Evolutionary conservation across 2,113 vertebrate genomes (phyloP).

Genomic region (Hippocampus barbouri): DNA sequence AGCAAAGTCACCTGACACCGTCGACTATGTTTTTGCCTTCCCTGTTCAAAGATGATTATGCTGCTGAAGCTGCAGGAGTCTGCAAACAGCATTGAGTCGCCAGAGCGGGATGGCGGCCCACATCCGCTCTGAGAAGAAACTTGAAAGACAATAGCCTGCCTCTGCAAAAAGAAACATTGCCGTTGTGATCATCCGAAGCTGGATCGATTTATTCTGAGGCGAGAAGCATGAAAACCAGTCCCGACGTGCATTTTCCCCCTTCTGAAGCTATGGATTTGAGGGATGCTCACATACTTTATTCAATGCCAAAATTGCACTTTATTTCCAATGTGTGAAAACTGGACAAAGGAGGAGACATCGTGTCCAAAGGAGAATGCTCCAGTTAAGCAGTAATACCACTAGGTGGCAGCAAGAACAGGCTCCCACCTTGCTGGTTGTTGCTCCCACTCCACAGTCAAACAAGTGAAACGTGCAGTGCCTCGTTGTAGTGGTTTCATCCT

Average conservation of each 20-base stretch:
- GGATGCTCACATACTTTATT: slow-evolving; percentile 51
- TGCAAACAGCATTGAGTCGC: slow-evolving; percentile 94
- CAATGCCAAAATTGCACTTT: slow-evolving; percentile 68
- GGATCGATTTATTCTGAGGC: slow-evolving; percentile 24
- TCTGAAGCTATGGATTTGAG: slow-evolving; percentile 19
- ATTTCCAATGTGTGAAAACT: slow-evolving; percentile 63
- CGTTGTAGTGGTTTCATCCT: not conserved
- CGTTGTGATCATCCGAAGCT: slow-evolving; percentile 26
- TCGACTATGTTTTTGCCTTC: slow-evolving; percentile 10
- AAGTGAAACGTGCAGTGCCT: not conserved
- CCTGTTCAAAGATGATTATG: slow-evolving; percentile 87
- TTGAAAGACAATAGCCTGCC: not conserved
- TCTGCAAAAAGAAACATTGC: slow-evolving; percentile 3
- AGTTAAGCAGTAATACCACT: slow-evolving; percentile 35
- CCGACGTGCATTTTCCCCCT: not conserved
- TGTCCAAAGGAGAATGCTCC: slow-evolving; percentile 26
- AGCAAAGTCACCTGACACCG: not conserved
- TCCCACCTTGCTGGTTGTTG: slow-evolving; percentile 6
- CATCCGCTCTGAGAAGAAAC: slow-evolving; percentile 73
- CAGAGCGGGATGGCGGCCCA: slow-evolving; percentile 83
- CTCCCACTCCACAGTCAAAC: slow-evolving; percentile 16
- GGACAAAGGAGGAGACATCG: slow-evolving; percentile 32
- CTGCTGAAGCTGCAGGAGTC: slow-evolving; percentile 97
- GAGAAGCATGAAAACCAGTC: slow-evolving; percentile 5
- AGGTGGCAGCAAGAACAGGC: slow-evolving; percentile 33